Percentiles rank a stretch among this genome's conserved stretches.
Conservation (phyloP, 2,888 invertebrate genomes). For the Pollenia labialis region DNA sequence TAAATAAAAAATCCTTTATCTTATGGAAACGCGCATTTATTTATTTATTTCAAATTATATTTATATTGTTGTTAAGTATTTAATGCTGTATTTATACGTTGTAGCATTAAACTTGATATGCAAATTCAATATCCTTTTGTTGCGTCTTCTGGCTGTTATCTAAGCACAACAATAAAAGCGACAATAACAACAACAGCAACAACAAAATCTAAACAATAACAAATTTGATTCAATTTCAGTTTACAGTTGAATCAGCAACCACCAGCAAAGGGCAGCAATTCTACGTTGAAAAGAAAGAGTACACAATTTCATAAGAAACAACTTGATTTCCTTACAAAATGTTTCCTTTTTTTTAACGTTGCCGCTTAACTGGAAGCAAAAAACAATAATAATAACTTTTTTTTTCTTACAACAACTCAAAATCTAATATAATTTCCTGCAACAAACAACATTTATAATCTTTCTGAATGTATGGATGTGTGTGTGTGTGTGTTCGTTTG, state of each 20-base stretch:
- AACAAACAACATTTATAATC: conserved; percentile 37
- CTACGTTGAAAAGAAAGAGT: not conserved
- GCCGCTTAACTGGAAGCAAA: conserved; percentile 14
- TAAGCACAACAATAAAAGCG: conserved; percentile 17
- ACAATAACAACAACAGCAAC: not conserved
- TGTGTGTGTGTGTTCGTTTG: not conserved
- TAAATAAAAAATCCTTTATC: not conserved
- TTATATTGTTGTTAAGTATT: conserved; percentile 54
- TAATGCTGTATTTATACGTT: conserved; percentile 42
- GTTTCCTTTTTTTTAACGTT: conserved; percentile 44
- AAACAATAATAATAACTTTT: conserved; percentile 40
- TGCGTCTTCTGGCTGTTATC: conserved; percentile 1
- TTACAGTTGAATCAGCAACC: conserved; percentile 67
- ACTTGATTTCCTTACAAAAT: conserved; percentile 65
- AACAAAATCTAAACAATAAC: conserved; percentile 39
- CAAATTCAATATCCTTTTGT: conserved; percentile 67
- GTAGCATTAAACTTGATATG: conserved; percentile 37
- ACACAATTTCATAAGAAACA: conserved; percentile 49
- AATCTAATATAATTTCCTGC: conserved; percentile 63
- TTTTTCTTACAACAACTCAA: conserved; percentile 26
- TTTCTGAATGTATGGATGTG: too few species aligned
- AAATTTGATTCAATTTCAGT: conserved; percentile 68
- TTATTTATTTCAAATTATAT: conserved; percentile 44
- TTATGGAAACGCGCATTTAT: conserved; percentile 3
- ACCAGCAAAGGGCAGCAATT: conserved; percentile 15